phyloP scores from a whole-genome alignment of 2,113 vertebrate genomes.

The Merops nubicus region DNA sequence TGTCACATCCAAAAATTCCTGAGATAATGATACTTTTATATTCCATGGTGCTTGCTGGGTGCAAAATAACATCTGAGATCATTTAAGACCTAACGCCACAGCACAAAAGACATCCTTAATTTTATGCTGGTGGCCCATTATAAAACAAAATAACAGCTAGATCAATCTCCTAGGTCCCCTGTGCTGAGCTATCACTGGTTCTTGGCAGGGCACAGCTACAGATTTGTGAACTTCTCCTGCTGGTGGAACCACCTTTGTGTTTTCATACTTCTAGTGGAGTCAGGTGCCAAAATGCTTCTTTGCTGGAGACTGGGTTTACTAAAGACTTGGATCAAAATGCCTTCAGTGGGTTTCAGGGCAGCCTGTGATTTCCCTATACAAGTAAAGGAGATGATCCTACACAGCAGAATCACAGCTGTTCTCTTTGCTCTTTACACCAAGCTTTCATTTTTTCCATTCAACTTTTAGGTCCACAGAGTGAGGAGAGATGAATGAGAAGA shows the following conservation, averaged over 20 bases:
- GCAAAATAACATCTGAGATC: not conserved
- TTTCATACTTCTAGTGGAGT: not conserved
- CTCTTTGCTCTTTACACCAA: not conserved
- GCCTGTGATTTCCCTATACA: not conserved
- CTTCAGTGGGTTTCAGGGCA: not conserved
- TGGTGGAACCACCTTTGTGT: rapidly evolving
- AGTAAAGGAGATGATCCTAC: not conserved
- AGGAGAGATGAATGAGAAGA: not conserved
- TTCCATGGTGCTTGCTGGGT: not conserved
- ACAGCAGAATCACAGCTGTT: not conserved
- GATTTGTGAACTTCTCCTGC: not conserved
- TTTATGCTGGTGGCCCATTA: not conserved
- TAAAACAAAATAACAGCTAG: not conserved
- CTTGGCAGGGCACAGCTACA: not conserved
- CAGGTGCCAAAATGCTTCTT: not conserved
- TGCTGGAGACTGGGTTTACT: not conserved
- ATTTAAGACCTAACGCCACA: not conserved
- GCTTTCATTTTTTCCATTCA: not conserved
- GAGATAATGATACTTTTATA: not conserved
- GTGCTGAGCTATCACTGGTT: not conserved
- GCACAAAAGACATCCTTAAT: not conserved
- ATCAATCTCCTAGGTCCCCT: not conserved
- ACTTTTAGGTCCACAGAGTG: not conserved
- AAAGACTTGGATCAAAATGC: not conserved
- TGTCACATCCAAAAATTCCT: not conserved